phyloP scores from a whole-genome alignment of 2,797 vertebrate species.

The Epinephelus coioides region DNA sequence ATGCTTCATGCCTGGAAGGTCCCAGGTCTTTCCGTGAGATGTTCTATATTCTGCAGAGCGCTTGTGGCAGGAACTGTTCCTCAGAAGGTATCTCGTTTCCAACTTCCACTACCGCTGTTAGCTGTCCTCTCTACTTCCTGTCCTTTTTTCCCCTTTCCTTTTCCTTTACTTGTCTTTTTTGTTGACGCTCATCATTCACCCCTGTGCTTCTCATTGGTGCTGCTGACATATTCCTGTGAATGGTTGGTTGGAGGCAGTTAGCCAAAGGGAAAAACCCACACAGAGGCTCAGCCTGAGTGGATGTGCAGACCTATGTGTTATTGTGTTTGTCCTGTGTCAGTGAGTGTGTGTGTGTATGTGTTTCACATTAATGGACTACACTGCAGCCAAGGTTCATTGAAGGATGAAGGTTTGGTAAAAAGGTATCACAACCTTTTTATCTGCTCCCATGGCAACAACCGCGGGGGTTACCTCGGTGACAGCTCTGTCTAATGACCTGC shows the following conservation, averaged over 20 bases:
- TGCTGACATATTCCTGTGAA: conserved; percentile 36
- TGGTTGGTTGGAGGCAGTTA: conserved; percentile 37
- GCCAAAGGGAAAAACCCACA: background rate
- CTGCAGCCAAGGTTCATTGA: conserved; percentile 51
- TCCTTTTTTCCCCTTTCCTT: conserved; percentile 8
- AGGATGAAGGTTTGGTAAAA: conserved; percentile 38
- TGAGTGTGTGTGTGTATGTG: conserved; percentile 19
- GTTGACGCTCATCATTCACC: conserved; percentile 26
- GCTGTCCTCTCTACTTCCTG: conserved; percentile 12
- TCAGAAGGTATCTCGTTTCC: conserved; percentile 97
- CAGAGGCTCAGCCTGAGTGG: background rate
- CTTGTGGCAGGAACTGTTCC: conserved; percentile 99
- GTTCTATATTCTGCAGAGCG: conserved; percentile 98
- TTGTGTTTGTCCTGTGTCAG: conserved; percentile 18
- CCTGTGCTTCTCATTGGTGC: conserved; percentile 48
- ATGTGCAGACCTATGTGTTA: conserved; percentile 28
- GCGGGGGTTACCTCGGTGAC: conserved; percentile 27
- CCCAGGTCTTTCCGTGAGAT: conserved; percentile 97
- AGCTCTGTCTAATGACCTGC: conserved; percentile 54
- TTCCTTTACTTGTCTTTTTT: background rate
- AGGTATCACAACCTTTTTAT: conserved; percentile 28
- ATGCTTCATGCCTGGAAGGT: conserved; percentile 94
- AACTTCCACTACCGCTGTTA: conserved; percentile 62
- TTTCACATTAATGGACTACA: conserved; percentile 27
- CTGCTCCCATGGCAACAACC: conserved; percentile 40